Evolutionary conservation across 2,888 invertebrate genomes (phyloP).

Genomic region (Timema cristinae): DNA sequence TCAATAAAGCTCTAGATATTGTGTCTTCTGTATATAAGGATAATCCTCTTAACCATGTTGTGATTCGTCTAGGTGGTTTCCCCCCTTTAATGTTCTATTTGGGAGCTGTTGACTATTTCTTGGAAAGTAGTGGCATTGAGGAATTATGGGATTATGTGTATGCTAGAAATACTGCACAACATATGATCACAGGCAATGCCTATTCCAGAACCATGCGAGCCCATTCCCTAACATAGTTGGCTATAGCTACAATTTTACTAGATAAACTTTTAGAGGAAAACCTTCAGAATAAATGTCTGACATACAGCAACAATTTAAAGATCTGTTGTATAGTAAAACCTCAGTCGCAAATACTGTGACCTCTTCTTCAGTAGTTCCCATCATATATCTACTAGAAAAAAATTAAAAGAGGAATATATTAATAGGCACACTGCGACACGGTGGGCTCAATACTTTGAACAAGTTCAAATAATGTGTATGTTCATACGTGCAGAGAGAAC

Average conservation of each 20-base stretch:
- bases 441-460: neutral
- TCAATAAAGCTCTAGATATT: neutral
- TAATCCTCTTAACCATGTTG: neutral
- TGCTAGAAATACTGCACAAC: neutral
- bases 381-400: neutral
- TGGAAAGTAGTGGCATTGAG: neutral
- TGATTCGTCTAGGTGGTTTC: neutral
- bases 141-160: conserved; percentile 7
- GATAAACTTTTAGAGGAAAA: neutral
- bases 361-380: no score
- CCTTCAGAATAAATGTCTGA: no score
- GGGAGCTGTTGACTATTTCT: neutral
- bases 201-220: conserved; percentile 10
- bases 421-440: neutral
- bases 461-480: neutral
- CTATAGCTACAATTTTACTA: neutral
- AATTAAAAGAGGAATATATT: neutral
- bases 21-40: neutral
- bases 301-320: no score
- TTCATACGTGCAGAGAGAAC: neutral
- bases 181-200: neutral
- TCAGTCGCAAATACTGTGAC: no score
- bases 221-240: neutral
- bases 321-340: no score
- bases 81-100: neutral